Base-by-base conservation (phyloP, 2,113 vertebrate genomes). In the Opisthocomus hoazin region DNA sequence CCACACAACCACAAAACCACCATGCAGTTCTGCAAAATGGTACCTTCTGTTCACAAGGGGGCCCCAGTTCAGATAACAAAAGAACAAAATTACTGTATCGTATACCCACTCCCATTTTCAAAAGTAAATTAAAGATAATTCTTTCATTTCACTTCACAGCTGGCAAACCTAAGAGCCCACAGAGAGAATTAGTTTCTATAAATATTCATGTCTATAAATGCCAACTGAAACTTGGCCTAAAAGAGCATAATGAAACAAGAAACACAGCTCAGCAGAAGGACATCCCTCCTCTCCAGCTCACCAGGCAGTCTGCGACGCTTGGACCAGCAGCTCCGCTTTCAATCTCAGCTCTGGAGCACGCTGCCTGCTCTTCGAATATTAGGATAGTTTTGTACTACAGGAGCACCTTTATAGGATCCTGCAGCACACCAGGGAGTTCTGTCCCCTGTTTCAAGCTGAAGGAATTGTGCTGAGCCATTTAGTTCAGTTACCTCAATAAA, bases 1-100 rank as follows among this genome's bases (percentile, higher is more conserved):
- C 69, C 89, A 76, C 60, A 90, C 37, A 92, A 86, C 90, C 96
- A 91, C 95, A 96, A 92, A 96, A 94, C 70, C 77, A 94, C 77
- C n/a, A 61, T 2, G 6, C 27, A 80, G 29, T 54, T 87, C 93
- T 83, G 61, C 32, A 94, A 96, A 96, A 93, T 26, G 36, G 61
- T 82, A 87, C 74, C 70, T 93, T 91, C 84, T 96, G 61, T 84
- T 95, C 53, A 82, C 5, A 37, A 91, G 84, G 80, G 54, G 50
- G 21, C 81, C 6, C 32, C 66, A 74, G 50, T 73, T 90, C 84
- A 91, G 80, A 91, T 1, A 81, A 76, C 27, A 60, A 68, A 32
- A 86, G 61, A 64, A 86, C 32, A 86, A 82, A 93, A 95, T 87
- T 89, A 81, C 41, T 84, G 2, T 57, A 84, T 71, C 1, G 0